These are phyloP conservation scores for Malurus leucopterus DNA, from an alignment of 2,797 vertebrate genomes.

Conservation along the genomic window DNA sequence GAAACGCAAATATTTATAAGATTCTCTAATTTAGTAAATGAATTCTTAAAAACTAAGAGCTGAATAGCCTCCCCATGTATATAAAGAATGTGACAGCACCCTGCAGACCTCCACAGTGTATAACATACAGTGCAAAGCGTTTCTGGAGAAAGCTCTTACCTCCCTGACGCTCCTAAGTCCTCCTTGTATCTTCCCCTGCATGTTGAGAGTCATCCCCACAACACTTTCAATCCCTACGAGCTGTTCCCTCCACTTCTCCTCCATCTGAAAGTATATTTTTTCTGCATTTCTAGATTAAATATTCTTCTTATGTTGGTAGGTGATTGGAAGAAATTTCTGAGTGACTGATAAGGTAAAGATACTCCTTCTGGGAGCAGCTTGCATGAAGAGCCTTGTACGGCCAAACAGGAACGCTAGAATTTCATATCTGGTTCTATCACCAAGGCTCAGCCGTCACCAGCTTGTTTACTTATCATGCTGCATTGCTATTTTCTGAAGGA, in stretches of 20 bases:
- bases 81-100: background rate
- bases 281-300: background rate
- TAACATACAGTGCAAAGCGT: fast-evolving
- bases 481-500: background rate
- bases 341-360: background rate
- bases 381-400: fast-evolving
- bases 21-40: background rate
- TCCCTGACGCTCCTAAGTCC: background rate
- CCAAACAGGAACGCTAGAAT: background rate
- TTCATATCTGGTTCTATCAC: background rate
- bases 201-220: fast-evolving
- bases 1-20: background rate
- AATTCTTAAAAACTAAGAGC: background rate
- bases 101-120: background rate
- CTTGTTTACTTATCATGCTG: background rate
- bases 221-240: fast-evolving
- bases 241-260: background rate
- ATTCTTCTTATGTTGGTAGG: background rate
- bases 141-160: background rate
- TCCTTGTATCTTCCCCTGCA: background rate
- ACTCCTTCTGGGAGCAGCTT: background rate
- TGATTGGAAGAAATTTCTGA: background rate
- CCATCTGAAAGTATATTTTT: background rate
- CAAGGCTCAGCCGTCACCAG: background rate
- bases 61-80: background rate